Evolutionary conservation across 2,888 invertebrate species (phyloP).

Genomic region (Ditula angustiorana): DNA sequence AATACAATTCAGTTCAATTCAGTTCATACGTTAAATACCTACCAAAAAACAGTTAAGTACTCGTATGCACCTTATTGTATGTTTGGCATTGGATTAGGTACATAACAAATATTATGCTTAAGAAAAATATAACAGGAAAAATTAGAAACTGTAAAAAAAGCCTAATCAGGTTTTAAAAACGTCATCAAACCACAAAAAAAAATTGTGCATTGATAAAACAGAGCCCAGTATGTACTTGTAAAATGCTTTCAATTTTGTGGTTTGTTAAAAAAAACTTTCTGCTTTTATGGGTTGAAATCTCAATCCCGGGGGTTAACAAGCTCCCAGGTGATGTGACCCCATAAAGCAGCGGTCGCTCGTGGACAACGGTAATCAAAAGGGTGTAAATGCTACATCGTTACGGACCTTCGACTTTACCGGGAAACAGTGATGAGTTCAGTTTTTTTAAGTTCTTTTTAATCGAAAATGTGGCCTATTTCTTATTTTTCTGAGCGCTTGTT

Average conservation of each 20-base stretch:
- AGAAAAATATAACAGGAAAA: too few species aligned
- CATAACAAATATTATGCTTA: too few species aligned
- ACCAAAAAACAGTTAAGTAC: too few species aligned
- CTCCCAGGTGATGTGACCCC: conserved; percentile 28
- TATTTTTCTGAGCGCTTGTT: neutral
- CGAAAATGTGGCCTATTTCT: neutral
- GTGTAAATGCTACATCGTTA: conserved; percentile 35
- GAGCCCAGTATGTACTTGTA: neutral
- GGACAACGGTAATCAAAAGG: conserved; percentile 34
- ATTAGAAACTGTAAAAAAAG: too few species aligned
- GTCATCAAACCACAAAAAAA: neutral
- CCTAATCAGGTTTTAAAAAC: too few species aligned
- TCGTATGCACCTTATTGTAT: too few species aligned
- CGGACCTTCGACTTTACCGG: conserved; percentile 6
- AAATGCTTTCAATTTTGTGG: neutral
- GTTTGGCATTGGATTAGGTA: too few species aligned
- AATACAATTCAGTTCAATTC: too few species aligned
- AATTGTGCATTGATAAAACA: too few species aligned
- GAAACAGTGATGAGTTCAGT: neutral
- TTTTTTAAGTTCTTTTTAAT: neutral
- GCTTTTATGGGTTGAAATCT: conserved; percentile 27
- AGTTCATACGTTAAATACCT: too few species aligned
- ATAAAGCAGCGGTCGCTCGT: conserved; percentile 27
- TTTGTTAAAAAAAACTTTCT: neutral
- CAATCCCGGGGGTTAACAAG: conserved; percentile 29